Evolutionary conservation across 1,140 invertebrate genomes (phyloP), one percentile per base, ranked within the genome.

Genomic region (Caerostris extrusa): DNA sequence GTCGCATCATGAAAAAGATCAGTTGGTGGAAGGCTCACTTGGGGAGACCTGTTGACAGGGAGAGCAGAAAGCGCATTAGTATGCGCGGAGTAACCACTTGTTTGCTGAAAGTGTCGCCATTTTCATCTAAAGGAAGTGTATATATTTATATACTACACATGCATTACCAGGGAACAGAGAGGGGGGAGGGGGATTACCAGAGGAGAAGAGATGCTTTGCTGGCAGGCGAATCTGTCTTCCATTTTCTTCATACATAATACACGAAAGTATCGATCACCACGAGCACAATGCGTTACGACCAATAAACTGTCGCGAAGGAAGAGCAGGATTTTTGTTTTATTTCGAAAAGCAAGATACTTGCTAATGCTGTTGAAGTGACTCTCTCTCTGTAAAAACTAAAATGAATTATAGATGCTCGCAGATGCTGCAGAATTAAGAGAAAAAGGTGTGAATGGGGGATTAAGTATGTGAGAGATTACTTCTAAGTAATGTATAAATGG

Each of bases 231-330:
- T 90, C 88, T 90, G 88, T 90, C 88, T 69, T 71, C 64, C 88
- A 90, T 90, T 90, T 90, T 90, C 88, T 90, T 90, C 64, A 90
- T 90, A 90, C 88, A 90, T 90, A 90, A 90, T 90, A 90, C 88
- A 90, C 83, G 56, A 85, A 19, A 57, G 17, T 90, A 90, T 90
- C 88, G 88, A 90, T 90, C 88, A 12, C 3, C 19, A 3, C 17
- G 67, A 3, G 17, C 88, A 90, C 64, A 90, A 90, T 77, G 67
- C 57, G 67, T 77, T 77, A 67, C 53, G 14, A 17, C 3, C 50
- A 85, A 90, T 19, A 77, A 71, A 71, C 88, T 77, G 55, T 77
- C 64, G 55, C 67, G 53, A 34, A 50, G 7, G 71, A 17, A 57
- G 57, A 58, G 55, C 55, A 57, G 6, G 71, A 77, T 50, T 77